A percentile compares a stretch with the other conserved stretches of the same genome.
These are phyloP conservation scores for Pseudococcus jackbeardsleyi DNA, from an alignment of 2,888 invertebrate genomes.

Conservation along the genomic window DNA sequence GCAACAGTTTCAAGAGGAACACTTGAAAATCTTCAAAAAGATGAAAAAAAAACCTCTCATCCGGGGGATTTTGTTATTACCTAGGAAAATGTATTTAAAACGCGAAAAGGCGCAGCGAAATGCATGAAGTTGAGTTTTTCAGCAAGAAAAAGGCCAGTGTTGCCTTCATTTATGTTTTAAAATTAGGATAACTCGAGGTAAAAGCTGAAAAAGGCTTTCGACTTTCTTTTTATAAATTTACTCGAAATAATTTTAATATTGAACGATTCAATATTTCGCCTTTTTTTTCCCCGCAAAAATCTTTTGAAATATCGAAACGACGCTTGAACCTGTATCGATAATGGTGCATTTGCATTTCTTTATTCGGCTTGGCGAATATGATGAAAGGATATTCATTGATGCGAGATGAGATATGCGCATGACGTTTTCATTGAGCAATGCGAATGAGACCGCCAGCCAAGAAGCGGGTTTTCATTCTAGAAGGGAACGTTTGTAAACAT, in stretches of 20 bases:
- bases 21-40: not conserved
- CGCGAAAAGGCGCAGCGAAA: not conserved
- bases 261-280: not conserved
- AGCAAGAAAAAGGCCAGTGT: not conserved
- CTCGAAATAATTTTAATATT: not conserved
- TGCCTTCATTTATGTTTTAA: not conserved
- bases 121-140: not conserved
- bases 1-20: slow-evolving; percentile 4
- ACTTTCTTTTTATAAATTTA: not conserved
- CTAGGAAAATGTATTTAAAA: not conserved
- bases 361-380: not conserved
- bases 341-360: not conserved
- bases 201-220: not conserved
- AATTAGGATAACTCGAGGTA: not conserved
- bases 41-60: not conserved
- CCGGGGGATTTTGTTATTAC: not conserved
- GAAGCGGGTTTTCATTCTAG: not conserved
- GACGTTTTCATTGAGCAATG: not conserved
- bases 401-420: not conserved
- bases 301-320: not conserved
- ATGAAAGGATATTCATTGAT: not conserved
- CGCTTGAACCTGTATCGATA: not conserved
- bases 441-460: not conserved
- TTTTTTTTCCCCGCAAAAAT: not conserved
- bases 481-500: slow-evolving; percentile 30